Evolutionary conservation across 2,888 invertebrate species (phyloP).

Genomic region (Nasonia oneida): DNA sequence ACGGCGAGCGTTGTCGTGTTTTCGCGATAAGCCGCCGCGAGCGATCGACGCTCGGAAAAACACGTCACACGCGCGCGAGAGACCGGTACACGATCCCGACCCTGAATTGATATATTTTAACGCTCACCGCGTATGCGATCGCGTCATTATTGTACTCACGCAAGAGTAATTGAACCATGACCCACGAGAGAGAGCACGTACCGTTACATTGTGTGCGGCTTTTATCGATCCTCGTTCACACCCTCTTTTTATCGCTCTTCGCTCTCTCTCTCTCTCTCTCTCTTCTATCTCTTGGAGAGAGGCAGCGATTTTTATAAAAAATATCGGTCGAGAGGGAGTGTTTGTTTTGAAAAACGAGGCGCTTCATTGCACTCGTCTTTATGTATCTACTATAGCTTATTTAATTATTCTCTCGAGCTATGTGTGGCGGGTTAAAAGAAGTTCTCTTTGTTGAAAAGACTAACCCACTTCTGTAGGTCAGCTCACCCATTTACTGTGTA

Average conservation of each 20-base stretch:
- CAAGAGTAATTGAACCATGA: constrained; percentile 67
- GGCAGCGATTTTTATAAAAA: not conserved
- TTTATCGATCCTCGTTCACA: constrained; percentile 51
- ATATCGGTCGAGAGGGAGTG: not conserved
- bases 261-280: not conserved
- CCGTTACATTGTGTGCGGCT: constrained; percentile 57
- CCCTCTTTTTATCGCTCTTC: not conserved
- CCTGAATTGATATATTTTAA: constrained; percentile 42
- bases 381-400: too few relatives aligned
- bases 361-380: too few relatives aligned
- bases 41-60: not conserved
- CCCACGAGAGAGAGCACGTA: constrained; percentile 52
- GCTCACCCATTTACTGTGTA: too few relatives aligned
- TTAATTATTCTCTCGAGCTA: too few relatives aligned
- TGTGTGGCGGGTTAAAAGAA: too few relatives aligned
- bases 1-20: not conserved
- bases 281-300: not conserved
- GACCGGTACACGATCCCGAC: constrained; percentile 21
- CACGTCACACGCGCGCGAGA: not conserved
- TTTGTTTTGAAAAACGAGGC: constrained; percentile 2
- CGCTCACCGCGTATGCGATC: not conserved
- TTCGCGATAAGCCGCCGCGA: not conserved
- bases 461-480: too few relatives aligned
- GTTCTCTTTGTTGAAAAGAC: too few relatives aligned
- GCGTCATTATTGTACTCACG: not conserved